Base-by-base conservation (phyloP, 1,140 invertebrate genomes). In the Panagrolaimus sp. region DNA sequence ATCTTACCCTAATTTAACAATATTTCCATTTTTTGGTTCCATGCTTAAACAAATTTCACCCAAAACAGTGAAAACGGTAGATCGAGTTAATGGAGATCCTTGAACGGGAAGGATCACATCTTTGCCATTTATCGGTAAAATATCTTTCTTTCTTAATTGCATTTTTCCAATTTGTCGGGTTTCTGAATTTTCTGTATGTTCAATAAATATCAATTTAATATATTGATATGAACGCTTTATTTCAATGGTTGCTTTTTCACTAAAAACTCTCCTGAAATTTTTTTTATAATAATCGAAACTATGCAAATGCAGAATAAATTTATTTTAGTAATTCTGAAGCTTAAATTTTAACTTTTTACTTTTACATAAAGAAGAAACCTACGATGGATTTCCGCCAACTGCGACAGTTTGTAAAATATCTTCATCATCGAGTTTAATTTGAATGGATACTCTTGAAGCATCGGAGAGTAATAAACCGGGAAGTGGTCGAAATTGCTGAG, bases 1-100 rank as follows among this genome's bases (percentile, higher is more conserved):
- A n/a, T 52, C 48, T 26, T 28, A 21, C 28, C 52, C 12, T n/a
- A 58, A n/a, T 21, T 26, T 26, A 26, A 10, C 1, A 6, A 8
- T 58, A 12, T 3, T 58, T 21, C 3, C 28, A 12, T 21, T 8
- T 17, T 9, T 55, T 28, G 21, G 2, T 58, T 12, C 52, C 52
- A 58, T 58, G 10, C 10, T 26, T n/a, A 58, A 17, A 58, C 52
- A 58, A 58, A 58, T 58, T 58, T 58, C 52, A 12, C 52, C 52
- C 21, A 58, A n/a, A n/a, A 58, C 52, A 1, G 28, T 28, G 0
- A n/a, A 26, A 1, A 58, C 52, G 10, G 52, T 58, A 4, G 21
- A 21, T 26, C 28, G 21, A n/a, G 52, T 28, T 24, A 26, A 28
- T 58, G 21, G 52, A 12, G 52, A 26, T 12, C 21, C 28, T 58